Base-by-base conservation (phyloP, 2,113 vertebrate species). In the Calidris pygmaea region DNA sequence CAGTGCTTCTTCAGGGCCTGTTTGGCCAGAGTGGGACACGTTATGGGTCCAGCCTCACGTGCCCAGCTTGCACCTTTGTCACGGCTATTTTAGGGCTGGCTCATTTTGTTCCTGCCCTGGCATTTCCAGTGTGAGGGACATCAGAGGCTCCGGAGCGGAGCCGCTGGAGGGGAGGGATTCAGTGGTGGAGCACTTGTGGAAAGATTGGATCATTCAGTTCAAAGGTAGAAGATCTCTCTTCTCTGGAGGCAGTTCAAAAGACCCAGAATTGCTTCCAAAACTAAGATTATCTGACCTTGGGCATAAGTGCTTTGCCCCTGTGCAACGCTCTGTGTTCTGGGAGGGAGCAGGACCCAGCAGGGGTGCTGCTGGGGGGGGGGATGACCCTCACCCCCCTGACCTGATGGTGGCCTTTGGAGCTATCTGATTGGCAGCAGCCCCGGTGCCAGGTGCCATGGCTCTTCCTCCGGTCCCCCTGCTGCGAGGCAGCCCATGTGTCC, bases 21-120 rank as follows among this genome's bases (percentile, higher is more conserved):
- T 66, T 24, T 60, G 34, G 5, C 39, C 3, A 0, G 14, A 48
- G 29, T 3, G 5, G 82, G 66, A 45, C 63, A 37, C 0, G 0
- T 63, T 81, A 32, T 9, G 37, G 53, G 66, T 50, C n/a, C 73
- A 48, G 32, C 45, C 29, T 85, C 12, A 2, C 0, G 0, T 85
- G 62, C 18, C 14, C n/a, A 22, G 23, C 32, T 67, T 68, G 59
- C 41, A 70, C 85, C 81, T 95, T 87, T 91, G 67, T 86, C 83
- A 68, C 5, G 5, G 59, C 89, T 84, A 27, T 81, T 85, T 87
- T 47, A 1, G 4, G 58, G 34, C 45, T 83, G 59, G 75, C 48
- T 96, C 24, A 32, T 85, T 76, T 94, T 93, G 80, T 96, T 93
- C 93, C 55, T 93, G 89, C 58, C 82, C 71, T 89, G 93, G 72